Percentiles rank a stretch among this genome's conserved stretches.
phyloP scores from a whole-genome alignment of 1,140 invertebrate species.

The Calephelis nemesis region DNA sequence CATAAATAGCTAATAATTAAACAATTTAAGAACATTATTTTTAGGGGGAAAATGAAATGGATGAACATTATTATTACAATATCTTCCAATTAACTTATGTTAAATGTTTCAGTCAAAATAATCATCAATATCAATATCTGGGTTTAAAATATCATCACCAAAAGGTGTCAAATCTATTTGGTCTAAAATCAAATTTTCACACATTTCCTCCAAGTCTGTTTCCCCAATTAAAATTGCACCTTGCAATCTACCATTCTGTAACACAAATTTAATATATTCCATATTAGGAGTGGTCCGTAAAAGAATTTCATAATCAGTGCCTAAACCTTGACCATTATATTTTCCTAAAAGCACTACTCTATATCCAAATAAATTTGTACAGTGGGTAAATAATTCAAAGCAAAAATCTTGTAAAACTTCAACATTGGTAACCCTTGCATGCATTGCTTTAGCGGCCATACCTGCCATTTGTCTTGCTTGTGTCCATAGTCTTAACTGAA shows the following conservation, averaged over 20 bases:
- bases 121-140: conserved; percentile 98
- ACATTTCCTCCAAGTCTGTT: conserved; percentile 98
- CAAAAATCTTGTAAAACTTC: conserved; percentile 92
- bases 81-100: too few relatives aligned
- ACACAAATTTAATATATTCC: conserved; percentile 95
- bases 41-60: too few relatives aligned
- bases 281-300: conserved; percentile 89
- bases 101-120: conserved; percentile 93
- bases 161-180: conserved; percentile 93
- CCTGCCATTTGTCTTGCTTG: conserved; percentile 98
- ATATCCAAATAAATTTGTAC: conserved; percentile 96
- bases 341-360: conserved; percentile 96
- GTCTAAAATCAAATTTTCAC: conserved; percentile 98
- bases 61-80: too few relatives aligned
- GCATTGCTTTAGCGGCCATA: conserved; percentile 96
- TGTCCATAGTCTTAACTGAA: conserved; percentile 98
- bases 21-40: too few relatives aligned
- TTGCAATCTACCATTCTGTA: conserved; percentile 91
- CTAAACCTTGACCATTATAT: conserved; percentile 95
- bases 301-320: conserved; percentile 91
- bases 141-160: conserved; percentile 96
- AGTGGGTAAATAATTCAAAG: conserved; percentile 98
- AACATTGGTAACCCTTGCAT: conserved; percentile 81
- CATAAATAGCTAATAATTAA: too few relatives aligned
- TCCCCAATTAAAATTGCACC: conserved; percentile 98